Conservation (phyloP, 53 echinoderm and acorn worm genomes). For the Zoroaster sp. region DNA sequence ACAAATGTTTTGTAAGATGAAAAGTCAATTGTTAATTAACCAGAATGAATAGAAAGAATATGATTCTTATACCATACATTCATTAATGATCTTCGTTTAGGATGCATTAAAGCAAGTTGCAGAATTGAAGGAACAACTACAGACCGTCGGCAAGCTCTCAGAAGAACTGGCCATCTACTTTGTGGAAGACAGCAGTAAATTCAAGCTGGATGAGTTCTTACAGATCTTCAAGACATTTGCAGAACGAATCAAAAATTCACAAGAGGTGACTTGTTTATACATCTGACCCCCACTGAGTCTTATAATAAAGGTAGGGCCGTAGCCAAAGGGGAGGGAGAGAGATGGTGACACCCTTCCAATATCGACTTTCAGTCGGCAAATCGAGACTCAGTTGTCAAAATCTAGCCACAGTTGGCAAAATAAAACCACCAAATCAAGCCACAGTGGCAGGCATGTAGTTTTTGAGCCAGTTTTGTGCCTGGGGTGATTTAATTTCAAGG, state of each 20-base stretch:
- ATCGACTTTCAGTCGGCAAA: no score
- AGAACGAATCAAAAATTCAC: constrained; percentile 61
- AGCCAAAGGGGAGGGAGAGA: no score
- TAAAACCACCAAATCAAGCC: no score
- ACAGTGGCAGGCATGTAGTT: no score
- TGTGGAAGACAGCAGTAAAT: constrained; percentile 69
- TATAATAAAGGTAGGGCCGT: no score
- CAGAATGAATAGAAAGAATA: background rate
- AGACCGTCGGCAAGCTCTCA: constrained; percentile 67
- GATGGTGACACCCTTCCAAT: no score
- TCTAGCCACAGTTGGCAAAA: no score
- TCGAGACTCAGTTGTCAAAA: no score
- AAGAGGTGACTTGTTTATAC: constrained; percentile 44
- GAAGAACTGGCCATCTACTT: constrained; percentile 80
- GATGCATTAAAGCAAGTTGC: constrained; percentile 67
- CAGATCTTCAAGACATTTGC: constrained; percentile 82
- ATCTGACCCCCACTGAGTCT: background rate
- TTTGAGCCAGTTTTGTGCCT: no score
- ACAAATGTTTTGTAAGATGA: no score
- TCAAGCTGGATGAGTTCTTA: constrained; percentile 83
- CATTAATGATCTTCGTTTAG: no score
- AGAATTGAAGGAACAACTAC: constrained; percentile 63
- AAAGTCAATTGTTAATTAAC: background rate
- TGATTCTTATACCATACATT: background rate
- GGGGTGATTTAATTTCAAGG: no score